These are phyloP conservation scores for Drosophila truncata DNA, from an alignment of 1,140 invertebrate genomes.

Conservation along the genomic window DNA sequence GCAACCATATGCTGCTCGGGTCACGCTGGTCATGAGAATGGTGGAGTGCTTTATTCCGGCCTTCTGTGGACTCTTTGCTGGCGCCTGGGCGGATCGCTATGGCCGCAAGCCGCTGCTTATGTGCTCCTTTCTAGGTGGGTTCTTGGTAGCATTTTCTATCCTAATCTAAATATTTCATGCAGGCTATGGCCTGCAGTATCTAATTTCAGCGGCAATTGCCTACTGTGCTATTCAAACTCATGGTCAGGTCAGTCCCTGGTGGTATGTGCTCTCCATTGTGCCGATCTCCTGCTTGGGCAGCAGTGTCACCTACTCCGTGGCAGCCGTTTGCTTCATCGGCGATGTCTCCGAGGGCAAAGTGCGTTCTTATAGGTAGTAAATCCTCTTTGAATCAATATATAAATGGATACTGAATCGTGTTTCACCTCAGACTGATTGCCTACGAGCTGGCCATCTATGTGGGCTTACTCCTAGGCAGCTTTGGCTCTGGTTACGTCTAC, in stretches of 20 bases:
- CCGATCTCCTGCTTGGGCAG: slow-evolving; percentile 87
- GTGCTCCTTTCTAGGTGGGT: slow-evolving; percentile 82
- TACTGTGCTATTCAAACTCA: slow-evolving; percentile 32
- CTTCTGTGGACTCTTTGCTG: slow-evolving; percentile 88
- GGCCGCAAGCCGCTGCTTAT: slow-evolving; percentile 90
- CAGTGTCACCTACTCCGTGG: slow-evolving; percentile 87
- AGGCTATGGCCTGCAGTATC: slow-evolving; percentile 75
- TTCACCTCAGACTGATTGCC: slow-evolving; percentile 87
- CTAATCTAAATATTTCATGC: background rate
- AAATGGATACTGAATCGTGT: background rate
- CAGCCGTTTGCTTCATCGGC: slow-evolving; percentile 87
- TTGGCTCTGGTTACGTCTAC: slow-evolving; percentile 85
- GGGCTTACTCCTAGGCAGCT: slow-evolving; percentile 87
- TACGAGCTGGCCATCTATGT: slow-evolving; percentile 87
- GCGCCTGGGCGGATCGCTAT: slow-evolving; percentile 90
- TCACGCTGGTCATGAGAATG: slow-evolving; percentile 87
- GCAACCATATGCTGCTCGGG: slow-evolving; percentile 87
- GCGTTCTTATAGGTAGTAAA: slow-evolving; percentile 85
- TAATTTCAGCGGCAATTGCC: slow-evolving; percentile 82
- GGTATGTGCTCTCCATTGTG: slow-evolving; percentile 87
- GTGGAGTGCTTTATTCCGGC: slow-evolving; percentile 87
- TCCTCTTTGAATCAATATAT: background rate
- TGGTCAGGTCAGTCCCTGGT: slow-evolving; percentile 86
- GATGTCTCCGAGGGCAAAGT: slow-evolving; percentile 87
- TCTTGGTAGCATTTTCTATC: fast-evolving